Evolutionary conservation across 2,113 vertebrate genomes (phyloP).

Genomic region (Microcebus ravelobensis): DNA sequence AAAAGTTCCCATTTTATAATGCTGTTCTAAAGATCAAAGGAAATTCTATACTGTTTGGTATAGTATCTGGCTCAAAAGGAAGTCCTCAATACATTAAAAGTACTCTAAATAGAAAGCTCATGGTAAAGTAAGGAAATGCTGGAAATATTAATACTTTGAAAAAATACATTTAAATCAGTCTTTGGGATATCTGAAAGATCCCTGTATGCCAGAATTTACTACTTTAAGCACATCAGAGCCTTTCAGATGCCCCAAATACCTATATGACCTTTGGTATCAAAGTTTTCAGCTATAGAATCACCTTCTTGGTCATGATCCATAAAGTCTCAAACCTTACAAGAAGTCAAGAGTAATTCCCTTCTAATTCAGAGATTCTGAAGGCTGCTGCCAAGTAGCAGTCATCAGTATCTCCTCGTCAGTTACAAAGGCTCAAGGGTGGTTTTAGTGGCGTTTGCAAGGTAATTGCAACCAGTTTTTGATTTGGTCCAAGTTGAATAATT

Average conservation of each 20-base stretch:
- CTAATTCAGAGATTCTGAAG: not conserved
- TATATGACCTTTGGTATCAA: not conserved
- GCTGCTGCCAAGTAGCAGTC: not conserved
- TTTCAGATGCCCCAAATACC: not conserved
- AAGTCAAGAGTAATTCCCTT: not conserved
- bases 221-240: not conserved
- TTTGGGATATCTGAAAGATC: not conserved
- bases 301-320: not conserved
- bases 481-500: conserved; percentile 23
- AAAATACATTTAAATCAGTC: not conserved
- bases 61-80: not conserved
- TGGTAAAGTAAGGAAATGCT: not conserved
- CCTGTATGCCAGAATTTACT: not conserved
- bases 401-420: not conserved
- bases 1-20: not conserved
- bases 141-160: not conserved
- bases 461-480: not conserved
- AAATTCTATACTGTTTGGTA: conserved; percentile 2
- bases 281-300: not conserved
- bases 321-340: not conserved
- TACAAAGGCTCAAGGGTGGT: not conserved
- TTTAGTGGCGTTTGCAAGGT: not conserved
- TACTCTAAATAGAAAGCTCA: not conserved
- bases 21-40: not conserved
- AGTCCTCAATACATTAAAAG: not conserved